Evolutionary conservation across 2,797 vertebrate species (phyloP).

Genomic region (Notolabrus celidotus): DNA sequence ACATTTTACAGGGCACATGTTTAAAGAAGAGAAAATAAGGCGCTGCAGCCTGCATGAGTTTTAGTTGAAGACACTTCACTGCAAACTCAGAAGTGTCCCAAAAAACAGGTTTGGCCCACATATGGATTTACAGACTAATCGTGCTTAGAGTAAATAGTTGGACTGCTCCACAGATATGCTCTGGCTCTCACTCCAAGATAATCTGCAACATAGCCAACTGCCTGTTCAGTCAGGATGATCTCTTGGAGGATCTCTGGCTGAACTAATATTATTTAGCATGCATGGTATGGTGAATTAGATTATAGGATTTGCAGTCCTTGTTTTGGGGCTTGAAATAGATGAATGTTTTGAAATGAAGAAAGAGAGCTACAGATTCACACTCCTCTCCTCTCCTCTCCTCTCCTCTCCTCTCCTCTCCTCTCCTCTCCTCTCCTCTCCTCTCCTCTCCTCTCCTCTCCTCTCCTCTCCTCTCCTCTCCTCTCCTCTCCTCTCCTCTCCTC

Average conservation of each 20-base stretch:
- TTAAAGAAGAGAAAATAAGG: not conserved
- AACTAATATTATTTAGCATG: constrained; percentile 49
- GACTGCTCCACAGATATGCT: constrained; percentile 67
- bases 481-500: constrained; percentile 1
- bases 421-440: constrained; percentile 1
- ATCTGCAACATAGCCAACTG: constrained; percentile 68
- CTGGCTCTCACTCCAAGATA: constrained; percentile 56
- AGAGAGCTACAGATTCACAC: not conserved
- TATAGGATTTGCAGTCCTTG: constrained; percentile 36
- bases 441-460: constrained; percentile 16
- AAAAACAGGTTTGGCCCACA: constrained; percentile 55
- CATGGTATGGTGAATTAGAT: constrained; percentile 42
- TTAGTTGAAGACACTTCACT: constrained; percentile 26
- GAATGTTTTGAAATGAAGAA: constrained; percentile 23
- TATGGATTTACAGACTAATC: constrained; percentile 71
- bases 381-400: constrained; percentile 20
- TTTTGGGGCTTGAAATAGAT: constrained; percentile 25
- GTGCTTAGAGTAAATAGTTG: constrained; percentile 70
- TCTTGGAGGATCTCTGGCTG: constrained; percentile 51
- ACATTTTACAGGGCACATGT: not conserved
- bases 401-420: constrained; percentile 1
- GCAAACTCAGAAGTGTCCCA: constrained; percentile 56
- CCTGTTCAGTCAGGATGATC: constrained; percentile 50
- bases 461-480: constrained; percentile 20
- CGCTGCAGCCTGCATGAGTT: constrained; percentile 21